Conservation (phyloP, 2,797 vertebrate genomes). For the Botia almorhae region DNA sequence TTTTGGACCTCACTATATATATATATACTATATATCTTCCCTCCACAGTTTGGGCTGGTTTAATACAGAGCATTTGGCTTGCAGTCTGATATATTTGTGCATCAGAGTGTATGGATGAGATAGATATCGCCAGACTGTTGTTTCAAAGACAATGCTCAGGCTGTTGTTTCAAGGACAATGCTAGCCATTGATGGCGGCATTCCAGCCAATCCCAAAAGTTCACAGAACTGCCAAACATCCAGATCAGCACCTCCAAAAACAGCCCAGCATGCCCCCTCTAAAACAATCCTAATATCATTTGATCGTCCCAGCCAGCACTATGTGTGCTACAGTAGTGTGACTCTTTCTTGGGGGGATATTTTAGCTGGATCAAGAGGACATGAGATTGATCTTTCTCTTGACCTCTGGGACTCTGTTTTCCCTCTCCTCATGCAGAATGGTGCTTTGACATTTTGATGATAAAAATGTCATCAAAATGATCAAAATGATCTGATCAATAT, state of each 20-base stretch:
- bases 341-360: constrained; percentile 6
- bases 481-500: constrained; percentile 5
- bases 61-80: constrained; percentile 47
- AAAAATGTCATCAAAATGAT: too few species aligned
- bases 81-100: constrained; percentile 55
- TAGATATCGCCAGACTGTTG: constrained; percentile 62
- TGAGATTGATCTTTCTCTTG: neutral
- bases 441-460: constrained; percentile 7
- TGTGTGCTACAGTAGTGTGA: constrained; percentile 13
- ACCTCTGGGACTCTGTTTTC: neutral
- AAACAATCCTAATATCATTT: constrained; percentile 53
- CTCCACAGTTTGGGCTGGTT: constrained; percentile 27
- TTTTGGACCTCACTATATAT: constrained; percentile 30
- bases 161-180: constrained; percentile 67
- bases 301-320: constrained; percentile 41
- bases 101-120: constrained; percentile 60
- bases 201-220: constrained; percentile 62
- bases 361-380: neutral
- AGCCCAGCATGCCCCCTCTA: constrained; percentile 34
- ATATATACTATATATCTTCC: constrained; percentile 24
- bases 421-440: constrained; percentile 10
- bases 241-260: constrained; percentile 47
- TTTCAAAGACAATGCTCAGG: constrained; percentile 62
- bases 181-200: constrained; percentile 56
- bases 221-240: constrained; percentile 59